Conservation (phyloP, 2,888 invertebrate species). For the Drosophila sordidapex region DNA sequence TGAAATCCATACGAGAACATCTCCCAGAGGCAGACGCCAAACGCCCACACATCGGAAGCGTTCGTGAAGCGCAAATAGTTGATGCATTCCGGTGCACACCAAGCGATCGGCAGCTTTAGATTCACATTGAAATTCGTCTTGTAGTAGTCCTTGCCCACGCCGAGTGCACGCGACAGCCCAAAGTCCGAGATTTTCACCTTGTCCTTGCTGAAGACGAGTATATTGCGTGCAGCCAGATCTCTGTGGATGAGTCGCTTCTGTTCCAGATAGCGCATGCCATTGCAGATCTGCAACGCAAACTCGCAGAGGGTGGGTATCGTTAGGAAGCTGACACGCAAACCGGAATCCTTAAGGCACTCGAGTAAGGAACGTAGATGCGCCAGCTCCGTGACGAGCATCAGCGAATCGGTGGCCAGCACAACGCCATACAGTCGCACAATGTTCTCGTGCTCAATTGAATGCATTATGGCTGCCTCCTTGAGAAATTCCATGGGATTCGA, state of each 20-base stretch:
- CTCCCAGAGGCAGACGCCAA: conserved; percentile 99
- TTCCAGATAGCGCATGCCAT: conserved; percentile 99
- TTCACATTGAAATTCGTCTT: conserved; percentile 99
- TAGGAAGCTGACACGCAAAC: conserved; percentile 93
- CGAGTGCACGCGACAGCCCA: conserved; percentile 96
- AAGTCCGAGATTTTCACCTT: conserved; percentile 99
- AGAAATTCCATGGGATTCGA: conserved; percentile 98
- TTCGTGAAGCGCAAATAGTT: conserved; percentile 98
- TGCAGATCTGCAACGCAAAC: conserved; percentile 97
- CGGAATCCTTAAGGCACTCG: conserved; percentile 97
- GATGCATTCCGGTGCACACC: conserved; percentile 99
- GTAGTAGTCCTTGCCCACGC: conserved; percentile 99
- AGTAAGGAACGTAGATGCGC: conserved; percentile 97
- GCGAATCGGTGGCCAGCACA: conserved; percentile 94
- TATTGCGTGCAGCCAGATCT: conserved; percentile 98
- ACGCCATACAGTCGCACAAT: conserved; percentile 99
- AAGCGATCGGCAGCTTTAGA: conserved; percentile 98
- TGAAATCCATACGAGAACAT: conserved; percentile 99
- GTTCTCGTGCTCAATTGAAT: conserved; percentile 97
- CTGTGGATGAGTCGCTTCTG: conserved; percentile 98
- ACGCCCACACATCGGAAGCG: conserved; percentile 99
- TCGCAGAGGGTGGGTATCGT: conserved; percentile 96
- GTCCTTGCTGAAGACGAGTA: conserved; percentile 97
- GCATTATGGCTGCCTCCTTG: conserved; percentile 99
- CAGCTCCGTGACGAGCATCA: conserved; percentile 95